A percentile compares a stretch with the other conserved stretches of the same genome.
phyloP scores from a whole-genome alignment of 2,888 invertebrate species.

The Chaitophorus viminalis region DNA sequence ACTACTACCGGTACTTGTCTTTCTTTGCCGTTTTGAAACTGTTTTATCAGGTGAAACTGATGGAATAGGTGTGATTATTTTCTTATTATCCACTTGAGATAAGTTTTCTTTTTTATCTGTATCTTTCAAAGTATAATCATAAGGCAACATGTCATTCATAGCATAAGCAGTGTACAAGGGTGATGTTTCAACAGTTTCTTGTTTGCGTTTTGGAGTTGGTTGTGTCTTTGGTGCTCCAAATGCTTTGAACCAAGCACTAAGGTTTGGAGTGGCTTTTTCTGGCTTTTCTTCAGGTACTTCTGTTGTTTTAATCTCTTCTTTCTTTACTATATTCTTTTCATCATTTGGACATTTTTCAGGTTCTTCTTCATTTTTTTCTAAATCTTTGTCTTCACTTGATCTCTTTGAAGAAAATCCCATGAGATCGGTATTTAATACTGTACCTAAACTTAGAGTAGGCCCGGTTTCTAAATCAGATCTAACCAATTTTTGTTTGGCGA shows the following conservation, averaged over 20 bases:
- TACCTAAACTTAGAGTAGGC: slow-evolving; percentile 85
- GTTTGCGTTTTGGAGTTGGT: slow-evolving; percentile 71
- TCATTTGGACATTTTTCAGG: slow-evolving; percentile 64
- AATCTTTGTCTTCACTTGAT: slow-evolving; percentile 62
- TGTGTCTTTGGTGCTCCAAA: slow-evolving; percentile 85
- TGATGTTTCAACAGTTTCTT: slow-evolving; percentile 64
- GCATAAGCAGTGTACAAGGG: slow-evolving; percentile 51
- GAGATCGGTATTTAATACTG: slow-evolving; percentile 80
- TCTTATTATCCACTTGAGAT: slow-evolving; percentile 24
- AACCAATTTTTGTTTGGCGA: slow-evolving; percentile 57
- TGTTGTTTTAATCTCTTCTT: slow-evolving; percentile 61
- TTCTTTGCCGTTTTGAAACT: slow-evolving; percentile 70
- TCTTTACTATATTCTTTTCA: not conserved
- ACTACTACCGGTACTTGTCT: slow-evolving; percentile 82
- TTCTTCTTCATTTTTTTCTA: slow-evolving; percentile 66
- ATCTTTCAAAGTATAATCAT: slow-evolving; percentile 56
- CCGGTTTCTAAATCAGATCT: slow-evolving; percentile 71
- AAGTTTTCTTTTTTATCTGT: slow-evolving; percentile 27
- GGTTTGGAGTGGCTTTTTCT: slow-evolving; percentile 80
- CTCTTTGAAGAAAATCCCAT: slow-evolving; percentile 72
- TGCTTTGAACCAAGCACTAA: slow-evolving; percentile 92
- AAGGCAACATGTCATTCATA: slow-evolving; percentile 57
- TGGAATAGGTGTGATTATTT: slow-evolving; percentile 61
- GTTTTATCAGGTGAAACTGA: slow-evolving; percentile 67
- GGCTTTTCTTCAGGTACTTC: slow-evolving; percentile 63